Evolutionary conservation across 2,888 invertebrate genomes (phyloP), one percentile per base, ranked within the genome.

Genomic region (Nephrotoma flavescens): DNA sequence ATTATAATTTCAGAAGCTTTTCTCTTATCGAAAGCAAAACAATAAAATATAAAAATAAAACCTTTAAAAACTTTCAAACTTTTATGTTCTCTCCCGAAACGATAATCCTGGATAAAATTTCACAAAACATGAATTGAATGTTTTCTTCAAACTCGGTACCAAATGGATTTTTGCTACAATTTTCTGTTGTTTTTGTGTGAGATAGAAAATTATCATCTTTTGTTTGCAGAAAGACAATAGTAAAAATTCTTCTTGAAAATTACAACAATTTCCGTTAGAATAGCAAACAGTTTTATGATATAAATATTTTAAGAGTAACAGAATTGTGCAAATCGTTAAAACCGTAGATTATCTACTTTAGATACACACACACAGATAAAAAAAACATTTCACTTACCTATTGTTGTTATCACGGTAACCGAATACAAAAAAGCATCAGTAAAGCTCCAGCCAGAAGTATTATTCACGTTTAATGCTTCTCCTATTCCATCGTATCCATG

Each of bases 401-500:
- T 96, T 86, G 97, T 97, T 88, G 97, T 97, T 90, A 97, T 96
- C 89, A 97, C 94, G 83, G 97, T 97, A 89, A 97, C 94, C 89
- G 96, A 96, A 91, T 97, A 97, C 86, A 97, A 93, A 41, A 97
- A 91, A 2, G 97, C 95, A 88, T 96, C 96, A 42, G 96, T 95
- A 91, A 97, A 96, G 0, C 95, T 95, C 97, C 97, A 97, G 90
- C 90, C 90, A 88, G 9, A 91, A 90, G 41, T 92, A 90, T 87
- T 92, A 92, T 31, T 9, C 6, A 0, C 6, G 15, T 52, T 52
- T 52, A 52, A 6, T 52, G 15, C 15, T 9, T 44, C 86, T n/a
- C n/a, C 31, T 86, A 86, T 42, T 11, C n/a, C 45, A 31, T 15
- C 41, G 44, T 31, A 31, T 86, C 91, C 91, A 47, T 91, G 92